A percentile compares a stretch with the other conserved stretches of the same genome.
These are phyloP conservation scores for Apistogramma diplotaenia DNA, from an alignment of 2,113 vertebrate species.

Conservation along the genomic window DNA sequence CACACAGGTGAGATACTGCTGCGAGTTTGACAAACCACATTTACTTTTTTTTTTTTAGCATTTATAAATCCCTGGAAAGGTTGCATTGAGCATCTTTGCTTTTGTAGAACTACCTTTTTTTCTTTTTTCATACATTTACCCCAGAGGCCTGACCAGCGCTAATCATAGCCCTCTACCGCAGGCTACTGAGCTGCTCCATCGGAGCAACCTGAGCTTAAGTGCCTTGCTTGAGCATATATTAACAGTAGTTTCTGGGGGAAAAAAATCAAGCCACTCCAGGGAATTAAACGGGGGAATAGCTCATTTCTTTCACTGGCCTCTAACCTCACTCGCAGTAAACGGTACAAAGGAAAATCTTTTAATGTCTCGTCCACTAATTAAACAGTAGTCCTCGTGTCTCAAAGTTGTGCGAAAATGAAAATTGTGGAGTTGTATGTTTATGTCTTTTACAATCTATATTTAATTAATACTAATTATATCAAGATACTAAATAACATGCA, in stretches of 20 bases:
- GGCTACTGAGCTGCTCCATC: slow-evolving; percentile 44
- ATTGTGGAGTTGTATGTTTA: background rate
- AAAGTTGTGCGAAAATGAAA: background rate
- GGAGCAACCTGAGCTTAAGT: slow-evolving; percentile 39
- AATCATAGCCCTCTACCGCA: slow-evolving; percentile 55
- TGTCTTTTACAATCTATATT: background rate
- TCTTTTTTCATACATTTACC: slow-evolving; percentile 20
- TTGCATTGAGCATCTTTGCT: slow-evolving; percentile 32
- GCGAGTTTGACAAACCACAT: slow-evolving; percentile 40
- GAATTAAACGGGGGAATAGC: slow-evolving; percentile 13
- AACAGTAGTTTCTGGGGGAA: slow-evolving; percentile 14
- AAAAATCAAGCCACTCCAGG: slow-evolving; percentile 10
- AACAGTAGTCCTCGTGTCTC: background rate
- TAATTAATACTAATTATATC: background rate
- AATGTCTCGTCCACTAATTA: background rate
- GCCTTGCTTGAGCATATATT: slow-evolving; percentile 35
- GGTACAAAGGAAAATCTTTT: background rate
- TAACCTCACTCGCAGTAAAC: background rate
- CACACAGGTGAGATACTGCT: slow-evolving; percentile 85
- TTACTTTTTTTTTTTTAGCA: slow-evolving; percentile 34
- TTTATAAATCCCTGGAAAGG: slow-evolving; percentile 50
- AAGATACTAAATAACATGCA: background rate
- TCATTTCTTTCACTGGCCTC: background rate
- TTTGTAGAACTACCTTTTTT: slow-evolving; percentile 6
- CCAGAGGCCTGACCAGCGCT: slow-evolving; percentile 46